phyloP scores from a whole-genome alignment of 2,888 invertebrate species.

The Melanargia galathea region DNA sequence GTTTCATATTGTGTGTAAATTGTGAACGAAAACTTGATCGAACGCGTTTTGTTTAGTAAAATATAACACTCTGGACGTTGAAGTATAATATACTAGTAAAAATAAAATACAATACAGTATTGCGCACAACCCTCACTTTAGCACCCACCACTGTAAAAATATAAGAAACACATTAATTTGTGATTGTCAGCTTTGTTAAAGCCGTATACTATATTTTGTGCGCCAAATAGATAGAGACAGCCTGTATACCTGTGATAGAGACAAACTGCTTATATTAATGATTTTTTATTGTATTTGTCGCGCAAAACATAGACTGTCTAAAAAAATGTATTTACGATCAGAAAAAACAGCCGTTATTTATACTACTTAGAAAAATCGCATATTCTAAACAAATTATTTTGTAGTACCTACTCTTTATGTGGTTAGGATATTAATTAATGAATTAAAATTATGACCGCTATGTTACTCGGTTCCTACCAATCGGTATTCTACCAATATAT shows the following conservation, averaged over 20 bases:
- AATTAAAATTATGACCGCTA: not conserved
- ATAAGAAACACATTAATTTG: not conserved
- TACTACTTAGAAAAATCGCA: not conserved
- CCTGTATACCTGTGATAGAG: not conserved
- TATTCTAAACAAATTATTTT: not conserved
- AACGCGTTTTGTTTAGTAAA: not conserved
- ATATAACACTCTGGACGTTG: not conserved
- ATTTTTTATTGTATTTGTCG: not conserved
- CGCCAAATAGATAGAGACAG: not conserved
- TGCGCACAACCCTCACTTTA: conserved; percentile 35
- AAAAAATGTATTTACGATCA: not conserved
- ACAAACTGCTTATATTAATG: too few relatives aligned
- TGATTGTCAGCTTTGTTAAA: not conserved
- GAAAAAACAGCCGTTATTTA: not conserved
- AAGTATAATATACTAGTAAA: conserved; percentile 1
- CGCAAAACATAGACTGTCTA: not conserved
- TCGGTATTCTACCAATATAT: not conserved
- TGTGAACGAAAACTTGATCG: not conserved
- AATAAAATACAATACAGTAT: conserved; percentile 7
- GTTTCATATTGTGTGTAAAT: not conserved
- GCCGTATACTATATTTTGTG: not conserved
- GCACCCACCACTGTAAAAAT: conserved; percentile 31
- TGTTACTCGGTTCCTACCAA: not conserved
- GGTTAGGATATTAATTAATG: too few relatives aligned
- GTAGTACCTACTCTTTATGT: not conserved